Base-by-base conservation (phyloP, 2,888 invertebrate genomes). In the Leptopterna dolabrata region DNA sequence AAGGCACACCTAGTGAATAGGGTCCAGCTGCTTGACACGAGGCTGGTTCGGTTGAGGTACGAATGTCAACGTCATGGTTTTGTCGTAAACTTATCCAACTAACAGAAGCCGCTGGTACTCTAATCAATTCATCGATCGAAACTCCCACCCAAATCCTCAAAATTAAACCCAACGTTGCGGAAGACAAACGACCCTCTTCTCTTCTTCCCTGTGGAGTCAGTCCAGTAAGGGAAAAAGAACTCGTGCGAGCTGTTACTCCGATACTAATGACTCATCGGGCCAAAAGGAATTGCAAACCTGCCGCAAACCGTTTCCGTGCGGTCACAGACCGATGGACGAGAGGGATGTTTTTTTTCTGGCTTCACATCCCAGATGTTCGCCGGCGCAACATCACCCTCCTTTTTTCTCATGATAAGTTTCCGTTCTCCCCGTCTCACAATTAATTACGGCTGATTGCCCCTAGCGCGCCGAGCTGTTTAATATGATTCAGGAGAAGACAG, bases 401-500 rank as follows among this genome's bases (percentile, higher is more conserved):
- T 19, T 13, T 45, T 45, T 45, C n/a, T 78, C 45, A 14, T 47
- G 78, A 45, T 78, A 78, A 78, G 45, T 43, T 78, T 78, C 19
- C 27, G 3, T 43, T 24, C 78, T n/a, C 45, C 78, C 24, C 27
- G 24, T 45, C 41, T 45, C 41, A 27, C 83, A 83, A 83, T 83
- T 83, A 83, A 83, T 83, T 83, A 83, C 70, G 70, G 70, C 71
- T 70, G 83, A 83, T 83, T 83, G 83, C 78, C 78, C 78, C 45
- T 78, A 45, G 45, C 83, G n/a, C 83, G 41, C 41, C 83, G 70
- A 63, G 43, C 83, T 83, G 83, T 83, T 83, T 83, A 83, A 83
- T 83, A 83, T 83, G 83, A 83, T 83, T 81, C 81, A 16, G 16
- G 11, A 36, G 43, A 19, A 29, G 51, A 36, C 36, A 36, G 36